phyloP scores from a whole-genome alignment of 2,113 vertebrate species.

The Protobothrops flavoviridis region DNA sequence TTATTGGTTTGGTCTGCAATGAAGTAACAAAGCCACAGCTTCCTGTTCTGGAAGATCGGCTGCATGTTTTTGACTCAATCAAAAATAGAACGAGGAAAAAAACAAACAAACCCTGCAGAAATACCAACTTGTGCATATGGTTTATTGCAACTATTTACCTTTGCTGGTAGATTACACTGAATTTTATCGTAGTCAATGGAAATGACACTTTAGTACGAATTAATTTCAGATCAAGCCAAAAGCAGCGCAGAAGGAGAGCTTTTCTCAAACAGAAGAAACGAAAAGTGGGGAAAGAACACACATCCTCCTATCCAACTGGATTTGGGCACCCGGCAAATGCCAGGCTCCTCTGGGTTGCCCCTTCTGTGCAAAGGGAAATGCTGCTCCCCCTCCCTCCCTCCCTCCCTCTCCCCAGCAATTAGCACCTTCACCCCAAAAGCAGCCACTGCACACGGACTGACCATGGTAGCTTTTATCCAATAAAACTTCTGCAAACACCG shows the following conservation, averaged over 20 bases:
- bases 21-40: not conserved
- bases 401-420: not conserved
- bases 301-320: not conserved
- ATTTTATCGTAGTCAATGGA: constrained; percentile 66
- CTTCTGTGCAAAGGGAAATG: not conserved
- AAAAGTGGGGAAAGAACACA: not conserved
- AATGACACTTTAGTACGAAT: constrained; percentile 64
- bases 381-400: not conserved
- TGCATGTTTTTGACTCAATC: not conserved
- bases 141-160: constrained; percentile 68
- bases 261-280: not conserved
- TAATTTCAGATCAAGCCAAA: constrained; percentile 63
- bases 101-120: not conserved
- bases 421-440: not conserved
- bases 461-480: not conserved
- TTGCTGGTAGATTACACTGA: constrained; percentile 58
- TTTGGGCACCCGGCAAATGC: constrained; percentile 3
- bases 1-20: not conserved
- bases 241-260: constrained; percentile 50
- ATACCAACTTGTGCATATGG: constrained; percentile 34
- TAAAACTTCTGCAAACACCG: not conserved
- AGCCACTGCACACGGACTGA: not conserved
- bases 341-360: not conserved
- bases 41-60: not conserved
- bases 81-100: not conserved